Base-by-base conservation (phyloP, 2,113 vertebrate genomes). In the Penelope pileata region DNA sequence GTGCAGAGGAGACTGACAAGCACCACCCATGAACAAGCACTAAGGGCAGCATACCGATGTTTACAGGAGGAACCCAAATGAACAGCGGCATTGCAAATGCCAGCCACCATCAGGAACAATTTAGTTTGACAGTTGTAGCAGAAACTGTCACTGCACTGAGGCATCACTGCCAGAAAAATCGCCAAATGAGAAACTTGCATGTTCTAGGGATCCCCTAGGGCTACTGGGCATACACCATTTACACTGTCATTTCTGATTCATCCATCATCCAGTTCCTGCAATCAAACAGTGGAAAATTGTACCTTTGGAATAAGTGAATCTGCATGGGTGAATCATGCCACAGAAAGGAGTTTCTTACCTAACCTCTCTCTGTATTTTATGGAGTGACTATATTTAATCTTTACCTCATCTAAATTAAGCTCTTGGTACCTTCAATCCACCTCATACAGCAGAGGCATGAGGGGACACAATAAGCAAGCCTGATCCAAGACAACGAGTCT, bases 141-240 rank as follows among this genome's bases (percentile, higher is more conserved):
- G 83, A 91, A 93, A 75, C 86, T 95, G 95, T 89, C 94, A 83
- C 90, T 73, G 91, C 75, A 66, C 40, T 16, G 36, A 93, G 85
- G 62, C 86, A 83, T 89, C 90, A 59, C 78, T 86, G 94, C 93
- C 94, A 92, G 82, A 93, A 87, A 96, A 93, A 95, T 94, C 86
- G 91, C 92, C 90, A 94, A 88, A 87, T 90, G 88, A 92, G 86
- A 96, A 92, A 91, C 66, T 83, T 1, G 3, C 77, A 58, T 92
- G 63, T 96, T 93, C 24, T 85, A 90, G 70, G 83, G 92, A 93
- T 96, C 64, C 68, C 90, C 86, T 40, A 3, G 7, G 82, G 90
- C 90, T 92, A 66, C 76, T 6, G 42, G 84, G 88, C 74, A 92
- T 64, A 88, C 85, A 90, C 75, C 82, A 91, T 88, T 96, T 91